These are phyloP conservation scores for Myotis myotis DNA, from an alignment of 2,797 vertebrate genomes.

Conservation along the genomic window DNA sequence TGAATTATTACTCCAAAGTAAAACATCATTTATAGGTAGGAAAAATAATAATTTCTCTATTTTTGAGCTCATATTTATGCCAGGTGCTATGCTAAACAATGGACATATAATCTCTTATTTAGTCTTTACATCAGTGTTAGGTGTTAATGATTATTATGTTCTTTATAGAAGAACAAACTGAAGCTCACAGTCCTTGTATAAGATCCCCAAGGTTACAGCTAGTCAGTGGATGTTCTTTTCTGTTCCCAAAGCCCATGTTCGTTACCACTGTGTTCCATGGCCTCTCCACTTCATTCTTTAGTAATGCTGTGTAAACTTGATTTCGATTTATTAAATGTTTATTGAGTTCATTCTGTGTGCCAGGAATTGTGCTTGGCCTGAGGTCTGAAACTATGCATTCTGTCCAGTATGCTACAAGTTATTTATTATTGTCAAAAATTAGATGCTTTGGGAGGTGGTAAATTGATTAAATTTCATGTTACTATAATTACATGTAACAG, in stretches of 20 bases:
- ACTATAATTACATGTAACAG: not conserved
- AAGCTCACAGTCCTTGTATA: not conserved
- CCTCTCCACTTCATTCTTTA: not conserved
- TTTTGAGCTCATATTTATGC: not conserved
- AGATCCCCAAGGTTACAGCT: not conserved
- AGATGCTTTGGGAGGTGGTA: not conserved
- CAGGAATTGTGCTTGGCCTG: conserved; percentile 36
- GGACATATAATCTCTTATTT: not conserved
- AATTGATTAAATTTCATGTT: not conserved
- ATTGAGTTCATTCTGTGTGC: conserved; percentile 2
- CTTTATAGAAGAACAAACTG: not conserved
- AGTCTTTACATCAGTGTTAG: not conserved
- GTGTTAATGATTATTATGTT: not conserved
- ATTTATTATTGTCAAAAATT: not conserved
- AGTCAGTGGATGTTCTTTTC: not conserved
- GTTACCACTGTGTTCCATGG: not conserved
- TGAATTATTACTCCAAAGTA: conserved; percentile 1
- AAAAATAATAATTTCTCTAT: not conserved
- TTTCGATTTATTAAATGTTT: conserved; percentile 8
- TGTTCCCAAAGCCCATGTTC: not conserved
- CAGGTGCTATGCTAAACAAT: not conserved
- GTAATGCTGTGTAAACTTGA: not conserved
- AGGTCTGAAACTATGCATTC: not conserved
- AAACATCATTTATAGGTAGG: not conserved
- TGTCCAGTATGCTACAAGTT: not conserved